Evolutionary conservation across 2,113 vertebrate genomes (phyloP), one percentile per base, ranked within the genome.

Genomic region (Saccopteryx leptura): DNA sequence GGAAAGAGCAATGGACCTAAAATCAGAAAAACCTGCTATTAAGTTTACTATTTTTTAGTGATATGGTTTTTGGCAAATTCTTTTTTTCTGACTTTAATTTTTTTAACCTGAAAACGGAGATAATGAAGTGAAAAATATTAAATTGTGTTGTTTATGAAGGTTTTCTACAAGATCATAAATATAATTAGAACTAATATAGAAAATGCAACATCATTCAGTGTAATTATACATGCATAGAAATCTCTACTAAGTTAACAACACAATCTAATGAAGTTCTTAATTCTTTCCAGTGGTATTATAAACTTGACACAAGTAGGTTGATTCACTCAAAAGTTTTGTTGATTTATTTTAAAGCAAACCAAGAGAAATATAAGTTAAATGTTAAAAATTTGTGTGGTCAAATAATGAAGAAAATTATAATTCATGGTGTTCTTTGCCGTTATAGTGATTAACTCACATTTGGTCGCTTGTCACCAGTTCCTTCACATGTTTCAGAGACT

Each of bases 291-390:
- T 15, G 5, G 7, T 79, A 39, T 18, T 79, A 46, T 14, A 69
- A 12, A 74, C 4, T 52, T 85, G 13, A 4, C n/a, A 91, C 5
- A 66, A 61, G 58, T 48, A 12, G 28, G 14, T 66, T 85, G 91
- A 85, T 75, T 76, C n/a, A 81, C 12, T 39, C 63, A 56, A 75
- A 85, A 79, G 19, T 68, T 90, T 79, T 82, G 26, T n/a, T 72
- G 26, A 60, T 58, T 92, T 71, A 61, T 90, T 95, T 95, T 69
- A 92, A 79, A 92, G 8, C 31, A 88, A 84, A 78, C 31, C 11
- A 88, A 63, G 5, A 81, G 13, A 52, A 83, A 85, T 50, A 19
- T 13, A 33, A 90, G 54, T 63, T 50, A 46, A 86, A 78, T 63
- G 7, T 88, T 88, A 46, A 82, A 60, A 95, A 81, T 10, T 84